These are phyloP conservation scores for Dinocampus coccinellae DNA, from an alignment of 2,888 invertebrate genomes.

Conservation along the genomic window DNA sequence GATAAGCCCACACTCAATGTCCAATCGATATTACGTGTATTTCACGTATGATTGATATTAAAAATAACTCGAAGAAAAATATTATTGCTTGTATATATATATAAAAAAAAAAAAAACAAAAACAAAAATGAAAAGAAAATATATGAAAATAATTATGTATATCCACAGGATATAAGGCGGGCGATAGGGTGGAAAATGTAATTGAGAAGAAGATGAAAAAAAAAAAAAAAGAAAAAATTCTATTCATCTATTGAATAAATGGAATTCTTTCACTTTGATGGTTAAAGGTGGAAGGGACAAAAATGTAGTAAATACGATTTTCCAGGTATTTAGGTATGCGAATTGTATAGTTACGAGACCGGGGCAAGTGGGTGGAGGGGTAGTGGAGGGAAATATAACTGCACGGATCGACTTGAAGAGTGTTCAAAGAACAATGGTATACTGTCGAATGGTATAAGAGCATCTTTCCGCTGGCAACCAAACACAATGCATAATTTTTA, in stretches of 20 bases:
- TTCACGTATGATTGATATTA: constrained; percentile 7
- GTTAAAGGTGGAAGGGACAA: neutral
- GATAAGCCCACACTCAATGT: constrained; percentile 16
- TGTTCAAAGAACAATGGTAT: constrained; percentile 37
- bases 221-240: neutral
- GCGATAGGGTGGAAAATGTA: no score
- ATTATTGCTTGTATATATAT: neutral
- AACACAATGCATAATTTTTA: constrained; percentile 57
- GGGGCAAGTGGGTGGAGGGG: neutral
- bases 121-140: neutral
- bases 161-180: neutral
- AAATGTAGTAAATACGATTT: constrained; percentile 7
- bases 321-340: constrained; percentile 20
- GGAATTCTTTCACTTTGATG: neutral
- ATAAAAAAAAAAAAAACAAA: no score
- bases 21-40: constrained; percentile 17
- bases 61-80: constrained; percentile 7
- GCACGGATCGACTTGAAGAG: constrained; percentile 30
- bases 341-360: constrained; percentile 7
- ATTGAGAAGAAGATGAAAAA: neutral
- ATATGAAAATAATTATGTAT: neutral
- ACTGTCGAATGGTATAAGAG: constrained; percentile 40
- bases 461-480: constrained; percentile 54
- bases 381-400: constrained; percentile 24
- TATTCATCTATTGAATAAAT: neutral